Evolutionary conservation across 2,888 invertebrate species (phyloP).

Genomic region (Nephrotoma guestfalica): DNA sequence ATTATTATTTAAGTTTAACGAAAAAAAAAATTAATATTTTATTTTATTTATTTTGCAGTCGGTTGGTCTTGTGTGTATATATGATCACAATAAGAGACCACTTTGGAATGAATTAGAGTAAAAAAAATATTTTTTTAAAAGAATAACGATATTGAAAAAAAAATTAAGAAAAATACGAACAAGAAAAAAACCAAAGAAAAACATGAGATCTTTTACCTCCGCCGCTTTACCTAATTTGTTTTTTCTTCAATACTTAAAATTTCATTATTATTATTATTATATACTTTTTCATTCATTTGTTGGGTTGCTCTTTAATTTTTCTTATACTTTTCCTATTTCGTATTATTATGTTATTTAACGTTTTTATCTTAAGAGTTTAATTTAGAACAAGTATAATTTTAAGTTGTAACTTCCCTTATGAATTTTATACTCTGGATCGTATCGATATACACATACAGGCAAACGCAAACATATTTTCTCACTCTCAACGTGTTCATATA

Average conservation of each 20-base stretch:
- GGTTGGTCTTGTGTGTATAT: not conserved
- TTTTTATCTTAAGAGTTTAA: not conserved
- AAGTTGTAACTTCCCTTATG: not conserved
- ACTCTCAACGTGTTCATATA: not conserved
- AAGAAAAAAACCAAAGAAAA: conserved; percentile 1
- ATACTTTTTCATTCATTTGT: not conserved
- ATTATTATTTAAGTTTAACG: not conserved
- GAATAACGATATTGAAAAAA: not conserved
- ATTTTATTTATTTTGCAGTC: not conserved
- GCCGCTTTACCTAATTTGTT: conserved; percentile 1
- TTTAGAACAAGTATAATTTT: not conserved
- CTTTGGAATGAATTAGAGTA: conserved; percentile 3
- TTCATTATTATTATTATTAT: not conserved
- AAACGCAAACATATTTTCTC: not conserved
- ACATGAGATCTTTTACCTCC: conserved; percentile 1
- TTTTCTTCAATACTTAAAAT: not conserved
- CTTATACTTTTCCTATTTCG: not conserved
- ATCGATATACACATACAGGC: not conserved
- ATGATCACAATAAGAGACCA: not conserved
- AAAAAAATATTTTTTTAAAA: not conserved
- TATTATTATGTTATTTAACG: not conserved
- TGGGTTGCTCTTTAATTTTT: not conserved
- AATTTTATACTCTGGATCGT: not conserved
- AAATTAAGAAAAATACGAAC: not conserved
- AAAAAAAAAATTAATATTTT: not conserved